Base-by-base conservation (phyloP, 2,797 vertebrate genomes). In the Centroberyx gerrardi region DNA sequence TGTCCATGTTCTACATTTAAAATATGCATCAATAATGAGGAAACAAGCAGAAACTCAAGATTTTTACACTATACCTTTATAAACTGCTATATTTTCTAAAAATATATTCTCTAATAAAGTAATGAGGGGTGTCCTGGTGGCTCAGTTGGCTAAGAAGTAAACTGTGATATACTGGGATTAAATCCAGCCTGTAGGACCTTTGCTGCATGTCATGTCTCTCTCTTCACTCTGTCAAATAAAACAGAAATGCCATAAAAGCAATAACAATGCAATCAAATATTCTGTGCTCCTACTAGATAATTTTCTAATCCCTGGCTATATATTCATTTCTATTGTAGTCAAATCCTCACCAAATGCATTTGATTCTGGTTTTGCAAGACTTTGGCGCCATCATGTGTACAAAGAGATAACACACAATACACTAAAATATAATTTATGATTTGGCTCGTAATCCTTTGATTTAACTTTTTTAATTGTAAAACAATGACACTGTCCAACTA, bases 381-480 rank as follows among this genome's bases (percentile, higher is more conserved):
- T 91, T 65, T 85, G 82, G 88, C 88, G 78, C 93, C 94, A 91
- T 62, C 91, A 0, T 88, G 93, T 93, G 94, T 83, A 70, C 69
- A 81, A 72, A 71, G 2, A 69, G 1, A 62, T 4, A 10, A 62
- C 38, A 46, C 63, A 61, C 40, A 80, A 62, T 59, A 81, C 72
- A 70, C 53, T 31, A n/a, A 31, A 51, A 13, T n/a, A 3, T 2
- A 51, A 18, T 18, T 5, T 51, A 6, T 51, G n/a, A 51, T 3
- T 4, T 22, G 22, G 14, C 3, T 49, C 18, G 61, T n/a, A 17
- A 51, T 36, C 8, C 28, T 46, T 51, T 17, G 42, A 15, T 49
- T 64, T 17, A 3, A 17, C 15, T 22, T 22, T 22, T 22, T 22
- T 22, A 22, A 22, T 22, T 1, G 22, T 22, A 22, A 22, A 22